Evolutionary conservation across 1,140 invertebrate genomes (phyloP), one percentile per base, ranked within the genome.

Genomic region (Lerema accius): DNA sequence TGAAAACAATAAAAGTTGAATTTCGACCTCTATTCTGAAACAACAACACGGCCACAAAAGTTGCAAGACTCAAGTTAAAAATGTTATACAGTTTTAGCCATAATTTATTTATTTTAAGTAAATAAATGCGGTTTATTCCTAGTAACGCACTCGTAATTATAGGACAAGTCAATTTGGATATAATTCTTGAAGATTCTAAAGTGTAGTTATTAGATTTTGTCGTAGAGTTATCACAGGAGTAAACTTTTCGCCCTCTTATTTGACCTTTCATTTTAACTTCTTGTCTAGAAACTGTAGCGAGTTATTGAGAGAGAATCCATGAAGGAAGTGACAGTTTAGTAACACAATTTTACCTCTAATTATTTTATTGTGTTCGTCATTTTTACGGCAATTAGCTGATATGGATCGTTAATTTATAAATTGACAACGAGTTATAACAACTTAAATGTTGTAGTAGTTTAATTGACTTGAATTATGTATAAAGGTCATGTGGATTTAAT

Each of bases 1-100:
- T 69, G 7, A 71, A 43, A 9, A 75, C 49, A 10, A 63, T 45
- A 26, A 65, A 58, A 0, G 71, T 43, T 15, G 49, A 15, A 16
- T 39, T 67, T 15, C 11, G 26, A 43, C n/a, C 28, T 39, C 61
- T 43, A 48, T 9, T 39, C 16, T 53, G 26, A 6, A 23, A 63
- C 26, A 19, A 63, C 13, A 19, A 63, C 16, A 35, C 11, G 4
- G 39, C 19, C 23, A 26, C 14, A 39, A 17, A 46, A 23, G 39
- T 10, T 6, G 46, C 7, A 39, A 65, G 15, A 35, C 13, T 6
- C 15, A 43, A 45, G 5, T 32, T 46, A 13, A 59, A 11, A 46
- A 50, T 37, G 26, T 46, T 53, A 16, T 11, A 45, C 0, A 55
- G 3, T 15, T 42, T 42, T 9, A 53, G 10, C 28, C 37, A 23